Base-by-base conservation (phyloP, 1,140 invertebrate species). In the Pinna nobilis region DNA sequence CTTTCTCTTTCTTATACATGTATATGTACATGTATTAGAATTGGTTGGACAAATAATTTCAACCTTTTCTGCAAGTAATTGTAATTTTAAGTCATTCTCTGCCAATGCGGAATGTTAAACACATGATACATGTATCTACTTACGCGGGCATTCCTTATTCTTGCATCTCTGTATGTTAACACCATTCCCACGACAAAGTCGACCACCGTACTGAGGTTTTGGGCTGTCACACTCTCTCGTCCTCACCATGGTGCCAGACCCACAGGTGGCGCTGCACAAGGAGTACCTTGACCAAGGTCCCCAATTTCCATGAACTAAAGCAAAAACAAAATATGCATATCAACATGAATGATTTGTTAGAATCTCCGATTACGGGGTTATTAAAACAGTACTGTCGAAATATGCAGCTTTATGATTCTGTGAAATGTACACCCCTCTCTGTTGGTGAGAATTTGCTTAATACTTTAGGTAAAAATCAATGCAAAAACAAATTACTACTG, bases 191-290 rank as follows among this genome's bases (percentile, higher is more conserved):
- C 86, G 80, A 81, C 94, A 95, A 13, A 93, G 91, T 5, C 90
- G 80, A 0, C 93, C 93, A 9, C 93, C 92, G 55, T 93, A 74
- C 7, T 71, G 87, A 0, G 93, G 92, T 7, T 87, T 82, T 0
- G 94, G 93, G 82, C 92, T 92, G 71, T 94, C 92, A 81, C 94
- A 95, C 32, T 87, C 83, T 69, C 93, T 83, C 11, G 86, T 89
- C 28, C 92, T 87, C 7, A 74, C 74, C 41, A 74, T 81, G n/a
- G 55, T 50, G 13, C 86, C 84, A 13, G 66, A 51, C 2, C 83
- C 84, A 76, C 85, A 86, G 1, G 78, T 82, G 28, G 61, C 77
- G 70, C 77, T 82, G 59, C 84, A 84, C 9, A 66, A 57, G 2
- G 77, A 74, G 66, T 74, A 84, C n/a, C 77, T 72, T 30, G 79